These are phyloP conservation scores for Stegostoma tigrinum DNA, from an alignment of 2,113 vertebrate genomes.

Conservation along the genomic window DNA sequence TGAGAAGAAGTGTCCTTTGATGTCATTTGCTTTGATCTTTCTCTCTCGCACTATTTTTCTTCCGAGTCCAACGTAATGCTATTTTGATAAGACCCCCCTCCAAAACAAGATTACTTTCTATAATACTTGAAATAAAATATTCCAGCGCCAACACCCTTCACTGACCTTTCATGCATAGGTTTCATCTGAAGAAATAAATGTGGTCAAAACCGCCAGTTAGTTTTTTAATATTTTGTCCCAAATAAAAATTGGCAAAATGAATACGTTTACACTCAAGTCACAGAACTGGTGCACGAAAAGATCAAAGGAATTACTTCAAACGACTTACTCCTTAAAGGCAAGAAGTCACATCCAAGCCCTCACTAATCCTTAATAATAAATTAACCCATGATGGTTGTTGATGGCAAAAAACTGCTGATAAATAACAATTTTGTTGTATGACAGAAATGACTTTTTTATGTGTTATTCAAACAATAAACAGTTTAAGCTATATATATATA, in stretches of 20 bases:
- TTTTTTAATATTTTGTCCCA: conserved; percentile 18
- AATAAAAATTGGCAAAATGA: conserved; percentile 20
- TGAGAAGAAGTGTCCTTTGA: conserved; percentile 34
- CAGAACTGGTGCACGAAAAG: conserved; percentile 24
- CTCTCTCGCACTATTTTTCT: background rate
- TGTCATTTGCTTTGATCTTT: conserved; percentile 33
- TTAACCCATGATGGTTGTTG: conserved; percentile 16
- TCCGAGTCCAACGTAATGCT: conserved; percentile 17
- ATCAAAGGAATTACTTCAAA: conserved; percentile 36
- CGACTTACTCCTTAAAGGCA: conserved; percentile 22
- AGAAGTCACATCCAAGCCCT: conserved; percentile 26
- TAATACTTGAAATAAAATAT: conserved; percentile 12
- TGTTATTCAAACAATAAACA: background rate
- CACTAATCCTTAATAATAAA: conserved; percentile 29
- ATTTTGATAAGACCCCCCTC: conserved; percentile 18
- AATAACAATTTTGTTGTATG: background rate
- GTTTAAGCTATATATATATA: too few species aligned
- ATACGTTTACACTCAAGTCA: background rate
- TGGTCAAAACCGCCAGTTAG: conserved; percentile 11
- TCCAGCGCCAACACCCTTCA: background rate
- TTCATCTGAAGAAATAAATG: conserved; percentile 25
- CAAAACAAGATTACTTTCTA: conserved; percentile 16
- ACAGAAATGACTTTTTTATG: background rate
- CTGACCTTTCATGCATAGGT: background rate
- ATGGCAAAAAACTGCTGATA: background rate